A percentile compares a stretch with the other conserved stretches of the same genome.
Conservation (phyloP, 2,888 invertebrate genomes). For the Acronicta leporina region DNA sequence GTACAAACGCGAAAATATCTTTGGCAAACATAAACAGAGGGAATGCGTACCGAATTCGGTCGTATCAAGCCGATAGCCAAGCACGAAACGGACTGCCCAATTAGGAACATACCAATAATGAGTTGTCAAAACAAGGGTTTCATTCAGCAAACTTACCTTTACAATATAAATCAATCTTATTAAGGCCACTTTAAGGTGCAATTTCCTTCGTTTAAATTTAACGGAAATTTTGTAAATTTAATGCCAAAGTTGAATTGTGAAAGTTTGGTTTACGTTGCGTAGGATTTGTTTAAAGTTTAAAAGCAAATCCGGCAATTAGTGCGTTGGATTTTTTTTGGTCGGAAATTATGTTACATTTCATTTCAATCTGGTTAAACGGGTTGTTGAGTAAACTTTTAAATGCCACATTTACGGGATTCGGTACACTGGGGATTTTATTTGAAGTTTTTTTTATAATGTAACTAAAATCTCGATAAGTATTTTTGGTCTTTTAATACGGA, state of each 20-base stretch:
- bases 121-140: constrained; percentile 86
- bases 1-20: constrained; percentile 83
- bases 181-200: constrained; percentile 54
- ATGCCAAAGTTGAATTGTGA: constrained; percentile 86
- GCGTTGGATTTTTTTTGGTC: constrained; percentile 63
- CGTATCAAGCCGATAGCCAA: constrained; percentile 62
- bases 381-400: constrained; percentile 34
- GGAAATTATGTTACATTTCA: constrained; percentile 47
- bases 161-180: constrained; percentile 57
- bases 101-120: constrained; percentile 85
- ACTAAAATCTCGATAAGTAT: too few relatives aligned
- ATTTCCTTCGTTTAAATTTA: constrained; percentile 49
- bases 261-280: constrained; percentile 80
- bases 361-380: constrained; percentile 46
- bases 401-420: constrained; percentile 13
- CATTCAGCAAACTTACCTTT: constrained; percentile 54
- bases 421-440: constrained; percentile 2
- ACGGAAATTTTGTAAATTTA: constrained; percentile 67
- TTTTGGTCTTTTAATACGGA: too few relatives aligned
- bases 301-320: constrained; percentile 83
- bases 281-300: constrained; percentile 81
- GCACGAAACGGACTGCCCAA: constrained; percentile 77
- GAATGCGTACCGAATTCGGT: constrained; percentile 71
- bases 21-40: constrained; percentile 77
- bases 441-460: too few relatives aligned